Evolutionary conservation across 2,797 vertebrate genomes (phyloP), one percentile per base, ranked within the genome.

Genomic region (Siniperca obscura): DNA sequence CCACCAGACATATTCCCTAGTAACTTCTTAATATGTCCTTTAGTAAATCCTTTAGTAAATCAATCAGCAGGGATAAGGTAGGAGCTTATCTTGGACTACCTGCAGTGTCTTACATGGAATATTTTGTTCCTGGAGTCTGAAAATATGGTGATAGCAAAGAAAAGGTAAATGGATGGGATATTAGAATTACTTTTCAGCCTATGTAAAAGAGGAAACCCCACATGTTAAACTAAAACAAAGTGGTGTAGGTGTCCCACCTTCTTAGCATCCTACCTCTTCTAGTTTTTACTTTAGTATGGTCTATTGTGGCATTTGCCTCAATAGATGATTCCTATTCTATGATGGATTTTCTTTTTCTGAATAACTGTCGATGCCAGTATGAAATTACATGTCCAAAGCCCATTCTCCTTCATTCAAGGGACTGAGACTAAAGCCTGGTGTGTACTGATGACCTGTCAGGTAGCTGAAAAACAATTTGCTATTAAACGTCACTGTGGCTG

Each of bases 41-140:
- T 38, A 65, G 67, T 59, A 57, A 70, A 76, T 85, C 76, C 53
- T 79, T 87, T 57, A 82, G 69, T 56, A 27, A 30, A 30, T 30
- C 30, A 30, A 30, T 30, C 30, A 30, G 30, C 30, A 2, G 62
- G 53, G 79, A 81, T 50, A n/a, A 70, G 30, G 62, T 27, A 46
- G 57, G 59, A 67, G 69, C 25, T 81, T 78, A 83, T 76, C 52
- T 10, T 21, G 40, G 66, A 73, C 36, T 72, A 83, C 66, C 50
- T 80, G 55, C 27, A 53, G 70, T 48, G 46, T 68, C 68, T 56
- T 78, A 67, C 78, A 75, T 59, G n/a, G 17, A 50, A 81, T 61
- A 62, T 50, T 71, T 62, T 83, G 19, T 48, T 71, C 36, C 10
- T 40, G 21, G 40, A 78, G 52, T 44, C 69, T 0, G 2, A 67